Base-by-base conservation (phyloP, 2,797 vertebrate species). In the Morus bassanus region DNA sequence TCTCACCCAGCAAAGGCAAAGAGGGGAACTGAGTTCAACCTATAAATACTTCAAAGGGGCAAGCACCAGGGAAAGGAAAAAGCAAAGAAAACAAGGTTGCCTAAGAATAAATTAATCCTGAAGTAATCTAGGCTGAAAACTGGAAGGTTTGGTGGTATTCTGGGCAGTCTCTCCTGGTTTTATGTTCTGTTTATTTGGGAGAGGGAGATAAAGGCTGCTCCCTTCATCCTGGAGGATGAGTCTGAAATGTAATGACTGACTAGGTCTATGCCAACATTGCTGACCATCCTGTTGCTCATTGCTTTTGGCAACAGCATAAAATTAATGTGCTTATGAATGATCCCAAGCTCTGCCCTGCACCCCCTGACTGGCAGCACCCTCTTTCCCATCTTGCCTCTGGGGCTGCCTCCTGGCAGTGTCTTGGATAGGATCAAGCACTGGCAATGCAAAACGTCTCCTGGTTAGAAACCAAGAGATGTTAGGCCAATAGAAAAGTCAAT, bases 21-120 rank as follows among this genome's bases (percentile, higher is more conserved):
- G 65, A 91, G 93, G 91, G 61, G 65, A 94, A 93, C 79, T 89
- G 89, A 93, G 95, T 95, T 95, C 88, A 96, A 19, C 65, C 95
- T 96, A 96, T 88, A 96, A 96, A 96, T 96, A 96, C 94, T 94
- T 97, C 95, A 96, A 96, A 96, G 95, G 91, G 94, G 85, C 46
- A 93, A 91, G 65, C 96, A 96, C 87, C 31, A 89, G 89, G 91
- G 87, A 95, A 89, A 87, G 76, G 46, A 84, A 86, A 88, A 96
- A 89, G 79, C 85, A 93, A 81, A 83, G 91, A 92, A 89, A n/a
- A 53, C 80, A 96, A 87, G 74, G 70, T 94, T 96, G 92, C 78
- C 69, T 85, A 86, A 96, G 82, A 96, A 93, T 96, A 94, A 95
- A 96, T 96, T 96, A 96, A 81, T 79, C 53, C 37, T 78, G 46